Evolutionary conservation across 2,113 vertebrate genomes (phyloP).

Genomic region (Peucedramus taeniatus): DNA sequence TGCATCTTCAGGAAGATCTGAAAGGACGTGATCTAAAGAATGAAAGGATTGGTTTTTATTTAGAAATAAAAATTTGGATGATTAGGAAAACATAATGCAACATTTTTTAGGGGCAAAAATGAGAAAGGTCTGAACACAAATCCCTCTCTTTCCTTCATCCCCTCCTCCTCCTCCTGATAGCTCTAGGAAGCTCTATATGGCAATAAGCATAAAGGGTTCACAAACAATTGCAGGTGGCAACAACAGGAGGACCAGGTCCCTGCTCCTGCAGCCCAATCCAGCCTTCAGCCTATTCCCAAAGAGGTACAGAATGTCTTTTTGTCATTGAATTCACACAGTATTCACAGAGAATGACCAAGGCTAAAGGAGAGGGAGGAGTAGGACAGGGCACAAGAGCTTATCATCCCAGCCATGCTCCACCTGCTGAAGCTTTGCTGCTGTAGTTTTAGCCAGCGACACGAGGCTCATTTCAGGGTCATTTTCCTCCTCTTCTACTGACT

Average conservation of each 20-base stretch:
- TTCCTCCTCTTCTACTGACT: not conserved
- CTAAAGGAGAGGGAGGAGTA: not conserved
- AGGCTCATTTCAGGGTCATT: not conserved
- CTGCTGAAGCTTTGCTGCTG: not conserved
- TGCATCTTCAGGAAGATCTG: not conserved
- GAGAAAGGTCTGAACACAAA: not conserved
- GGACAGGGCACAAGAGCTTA: not conserved
- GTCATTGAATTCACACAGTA: not conserved
- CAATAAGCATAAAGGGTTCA: not conserved
- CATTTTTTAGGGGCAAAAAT: not conserved
- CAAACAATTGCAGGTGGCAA: not conserved
- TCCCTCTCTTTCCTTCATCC: not conserved
- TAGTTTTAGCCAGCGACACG: fast-evolving
- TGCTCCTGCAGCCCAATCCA: not conserved
- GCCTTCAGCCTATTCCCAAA: not conserved
- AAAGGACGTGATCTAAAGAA: not conserved
- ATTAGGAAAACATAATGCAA: not conserved
- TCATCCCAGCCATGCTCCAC: not conserved
- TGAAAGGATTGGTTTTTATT: not conserved
- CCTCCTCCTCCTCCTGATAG: not conserved
- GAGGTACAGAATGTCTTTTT: not conserved
- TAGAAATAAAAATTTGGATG: not conserved
- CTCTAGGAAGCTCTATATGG: not conserved
- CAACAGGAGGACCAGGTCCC: not conserved
- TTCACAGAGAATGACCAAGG: not conserved